Evolutionary conservation across 2,888 invertebrate species (phyloP), one percentile per base, ranked within the genome.

Genomic region (Coleophora flavipennella): DNA sequence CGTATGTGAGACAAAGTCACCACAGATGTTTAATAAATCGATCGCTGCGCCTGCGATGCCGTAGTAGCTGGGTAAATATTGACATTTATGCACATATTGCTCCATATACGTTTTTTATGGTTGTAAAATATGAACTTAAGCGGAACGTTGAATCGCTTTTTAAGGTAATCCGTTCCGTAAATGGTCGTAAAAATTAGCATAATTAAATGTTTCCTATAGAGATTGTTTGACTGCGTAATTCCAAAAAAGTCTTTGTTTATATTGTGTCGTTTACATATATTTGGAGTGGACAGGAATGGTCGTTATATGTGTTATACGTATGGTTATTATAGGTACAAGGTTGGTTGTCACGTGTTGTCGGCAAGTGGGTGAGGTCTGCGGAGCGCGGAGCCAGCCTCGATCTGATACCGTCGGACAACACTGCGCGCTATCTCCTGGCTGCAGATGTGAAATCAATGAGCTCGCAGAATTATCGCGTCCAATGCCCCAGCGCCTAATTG

Each of bases 41-140:
- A 53, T 44, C 39, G 46, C 47, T 47, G 53, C 59, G 59, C 67
- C 66, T 57, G 57, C 54, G 53, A 49, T 45, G 49, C 49, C 42
- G 49, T 53, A 46, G 62, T 57, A 45, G 51, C 50, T 57, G 62
- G 63, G 67, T 68, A 73, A 80, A 80, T 76, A 81, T 80, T 75
- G 78, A 77, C 81, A 76, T 80, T 83, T 81, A 81, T 79, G 80
- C 80, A 81, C 80, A 80, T 80, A 79, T 80, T 83, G 79, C 79
- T 83, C 84, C 81, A 81, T 81, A 81, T 83, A 78, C 59, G 80
- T 67, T 79, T 79, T 79, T 84, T 83, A 81, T 74, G 56, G 62
- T 66, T 73, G 78, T 84, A 76, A 83, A 81, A 81, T 84, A 81
- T 81, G 76, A 81, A 75, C 69, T 70, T 75, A 68, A 67, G 59